phyloP scores from a whole-genome alignment of 2,888 invertebrate species.

The Acanthacorydalis orientalis region DNA sequence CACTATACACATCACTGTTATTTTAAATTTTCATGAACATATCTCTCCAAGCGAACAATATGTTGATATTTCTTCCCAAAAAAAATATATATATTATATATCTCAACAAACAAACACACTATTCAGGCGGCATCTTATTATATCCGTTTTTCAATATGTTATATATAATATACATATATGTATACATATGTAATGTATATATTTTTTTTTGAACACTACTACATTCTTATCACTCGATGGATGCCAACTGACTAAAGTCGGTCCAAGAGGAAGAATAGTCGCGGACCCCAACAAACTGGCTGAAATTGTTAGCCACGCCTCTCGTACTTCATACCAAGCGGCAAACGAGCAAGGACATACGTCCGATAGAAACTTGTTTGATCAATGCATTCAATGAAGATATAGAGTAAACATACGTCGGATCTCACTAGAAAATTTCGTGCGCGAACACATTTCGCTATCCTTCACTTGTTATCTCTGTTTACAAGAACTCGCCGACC shows the following conservation, averaged over 20 bases:
- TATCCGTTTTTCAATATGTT: neutral
- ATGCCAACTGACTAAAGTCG: slow-evolving; percentile 5
- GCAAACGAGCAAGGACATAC: neutral
- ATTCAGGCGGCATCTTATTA: neutral
- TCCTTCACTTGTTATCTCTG: neutral
- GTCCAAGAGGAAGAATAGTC: slow-evolving; percentile 1
- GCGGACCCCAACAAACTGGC: slow-evolving; percentile 4
- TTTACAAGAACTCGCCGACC: slow-evolving; percentile 2
- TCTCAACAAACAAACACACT: neutral
- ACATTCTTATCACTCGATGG: slow-evolving; percentile 5
- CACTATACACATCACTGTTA: too few species aligned
- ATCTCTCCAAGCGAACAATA: too few species aligned
- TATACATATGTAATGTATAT: neutral
- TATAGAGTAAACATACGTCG: neutral
- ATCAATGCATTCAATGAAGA: neutral
- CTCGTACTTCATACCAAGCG: neutral
- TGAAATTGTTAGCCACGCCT: slow-evolving; percentile 4
- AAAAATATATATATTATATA: too few species aligned
- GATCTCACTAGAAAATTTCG: neutral
- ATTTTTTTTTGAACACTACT: neutral
- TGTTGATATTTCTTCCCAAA: too few species aligned
- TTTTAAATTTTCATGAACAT: too few species aligned
- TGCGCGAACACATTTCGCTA: neutral
- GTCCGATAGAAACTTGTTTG: neutral
- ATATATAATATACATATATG: neutral